Evolutionary conservation across 2,113 vertebrate species (phyloP), one percentile per base, ranked within the genome.

Genomic region (Caranx melampygus): DNA sequence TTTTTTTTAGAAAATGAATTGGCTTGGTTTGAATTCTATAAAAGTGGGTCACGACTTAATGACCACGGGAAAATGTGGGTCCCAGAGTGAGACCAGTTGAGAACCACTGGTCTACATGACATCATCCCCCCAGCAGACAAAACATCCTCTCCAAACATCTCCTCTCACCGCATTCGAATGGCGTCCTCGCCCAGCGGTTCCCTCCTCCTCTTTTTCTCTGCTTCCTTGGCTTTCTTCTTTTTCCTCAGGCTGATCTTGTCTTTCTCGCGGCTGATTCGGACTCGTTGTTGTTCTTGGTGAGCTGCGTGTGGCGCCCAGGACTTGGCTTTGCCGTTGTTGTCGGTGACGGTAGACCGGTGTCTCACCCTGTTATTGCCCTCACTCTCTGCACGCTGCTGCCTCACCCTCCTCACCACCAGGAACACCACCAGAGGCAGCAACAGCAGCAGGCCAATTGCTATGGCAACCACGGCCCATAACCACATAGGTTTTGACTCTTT

Each of bases 121-220:
- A 79, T 79, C 78, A 73, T 64, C 55, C 31, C 11, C 16, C 21
- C 21, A 31, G 60, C 33, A 81, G 61, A 49, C 79, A 10, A 59
- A 69, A 88, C 79, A 81, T 86, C 81, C 80, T 70, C 7, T 55
- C 42, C 20, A 12, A 54, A 10, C 71, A 42, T 37, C 44, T 47
- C 6, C 33, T 75, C 95, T 96, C 85, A 97, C 97, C 95, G 90
- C 90, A 97, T 95, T 14, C 95, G 81, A 0, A 97, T 95, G 69
- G 96, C 95, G 37, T 97, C 97, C 92, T 98, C 95, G 13, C 96
- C 97, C n/a, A 97, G 90, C 0, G 97, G 97, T 14, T 97, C 96
- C 69, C 94, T 92, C 26, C 96, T 84, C 35, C 95, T 94, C 94
- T 42, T 95, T 88, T 55, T 97, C 82, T 90, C 95, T 0, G 69